Evolutionary conservation across 2,113 vertebrate species (phyloP).

Genomic region (Labeo catla): DNA sequence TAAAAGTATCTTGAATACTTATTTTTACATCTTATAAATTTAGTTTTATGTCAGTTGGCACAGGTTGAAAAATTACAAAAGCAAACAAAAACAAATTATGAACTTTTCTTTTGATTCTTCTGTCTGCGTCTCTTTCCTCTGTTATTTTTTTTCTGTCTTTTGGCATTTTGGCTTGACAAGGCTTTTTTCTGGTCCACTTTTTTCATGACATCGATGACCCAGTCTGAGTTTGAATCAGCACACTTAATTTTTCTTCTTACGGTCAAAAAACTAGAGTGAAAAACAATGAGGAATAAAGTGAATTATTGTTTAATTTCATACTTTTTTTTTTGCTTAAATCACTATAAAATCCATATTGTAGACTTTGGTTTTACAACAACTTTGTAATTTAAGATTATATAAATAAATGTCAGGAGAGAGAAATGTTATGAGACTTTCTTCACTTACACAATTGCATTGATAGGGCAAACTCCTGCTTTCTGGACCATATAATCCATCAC

Average conservation of each 20-base stretch:
- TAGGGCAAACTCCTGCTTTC: slow-evolving; percentile 38
- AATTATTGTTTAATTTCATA: background rate
- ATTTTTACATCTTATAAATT: background rate
- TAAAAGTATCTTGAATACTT: background rate
- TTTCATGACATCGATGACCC: background rate
- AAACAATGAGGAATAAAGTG: background rate
- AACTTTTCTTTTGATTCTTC: background rate
- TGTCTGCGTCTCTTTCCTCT: background rate
- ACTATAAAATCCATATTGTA: background rate
- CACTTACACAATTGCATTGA: slow-evolving; percentile 49
- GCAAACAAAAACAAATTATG: background rate
- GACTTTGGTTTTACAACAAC: background rate
- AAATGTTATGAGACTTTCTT: background rate
- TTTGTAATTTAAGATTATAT: no score
- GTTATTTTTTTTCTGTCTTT: background rate
- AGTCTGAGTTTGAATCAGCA: background rate
- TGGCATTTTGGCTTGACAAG: background rate
- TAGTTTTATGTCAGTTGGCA: background rate
- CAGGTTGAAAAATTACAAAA: background rate
- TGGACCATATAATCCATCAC: slow-evolving; percentile 24
- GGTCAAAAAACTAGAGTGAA: slow-evolving; percentile 23
- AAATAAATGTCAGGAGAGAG: no score
- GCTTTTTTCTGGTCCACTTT: background rate
- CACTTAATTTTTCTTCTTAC: background rate
- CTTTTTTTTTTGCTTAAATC: background rate